Percentiles rank a stretch among this genome's conserved stretches.
Conservation (phyloP, 2,888 invertebrate genomes). For the Mythimna loreyi region DNA sequence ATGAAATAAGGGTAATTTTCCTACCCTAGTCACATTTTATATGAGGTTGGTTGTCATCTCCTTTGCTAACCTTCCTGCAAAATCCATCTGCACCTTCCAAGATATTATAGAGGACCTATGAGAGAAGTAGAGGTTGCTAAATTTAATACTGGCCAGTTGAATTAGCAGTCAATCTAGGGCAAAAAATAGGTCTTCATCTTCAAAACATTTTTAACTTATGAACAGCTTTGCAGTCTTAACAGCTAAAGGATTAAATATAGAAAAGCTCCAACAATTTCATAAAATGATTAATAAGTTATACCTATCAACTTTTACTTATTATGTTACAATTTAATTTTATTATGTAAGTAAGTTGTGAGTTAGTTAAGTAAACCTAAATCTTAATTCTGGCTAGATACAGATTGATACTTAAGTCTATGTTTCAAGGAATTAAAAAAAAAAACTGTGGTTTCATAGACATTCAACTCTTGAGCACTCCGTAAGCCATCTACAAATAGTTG, state of each 20-base stretch:
- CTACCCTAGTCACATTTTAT: background rate
- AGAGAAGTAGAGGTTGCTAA: too few species aligned
- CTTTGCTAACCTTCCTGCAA: too few species aligned
- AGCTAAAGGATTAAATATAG: background rate
- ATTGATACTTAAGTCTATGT: background rate
- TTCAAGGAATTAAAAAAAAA: background rate
- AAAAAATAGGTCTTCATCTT: too few species aligned
- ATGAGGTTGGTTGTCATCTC: background rate
- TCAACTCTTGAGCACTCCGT: background rate
- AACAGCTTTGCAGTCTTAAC: background rate
- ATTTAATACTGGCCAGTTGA: too few species aligned
- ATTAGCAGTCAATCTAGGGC: too few species aligned
- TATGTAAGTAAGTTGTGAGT: constrained; percentile 20
- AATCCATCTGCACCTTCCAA: too few species aligned
- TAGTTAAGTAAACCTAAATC: background rate
- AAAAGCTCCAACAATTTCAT: background rate
- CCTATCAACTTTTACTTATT: constrained; percentile 21
- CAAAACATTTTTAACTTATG: background rate
- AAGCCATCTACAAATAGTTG: background rate
- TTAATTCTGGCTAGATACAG: background rate
- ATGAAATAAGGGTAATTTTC: background rate
- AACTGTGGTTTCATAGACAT: background rate
- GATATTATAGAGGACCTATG: too few species aligned
- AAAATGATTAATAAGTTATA: background rate
- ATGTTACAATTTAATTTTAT: constrained; percentile 12